Percentiles rank a stretch among this genome's conserved stretches.
Conservation (phyloP, 2,113 vertebrate genomes). For the Aphelocoma coerulescens region DNA sequence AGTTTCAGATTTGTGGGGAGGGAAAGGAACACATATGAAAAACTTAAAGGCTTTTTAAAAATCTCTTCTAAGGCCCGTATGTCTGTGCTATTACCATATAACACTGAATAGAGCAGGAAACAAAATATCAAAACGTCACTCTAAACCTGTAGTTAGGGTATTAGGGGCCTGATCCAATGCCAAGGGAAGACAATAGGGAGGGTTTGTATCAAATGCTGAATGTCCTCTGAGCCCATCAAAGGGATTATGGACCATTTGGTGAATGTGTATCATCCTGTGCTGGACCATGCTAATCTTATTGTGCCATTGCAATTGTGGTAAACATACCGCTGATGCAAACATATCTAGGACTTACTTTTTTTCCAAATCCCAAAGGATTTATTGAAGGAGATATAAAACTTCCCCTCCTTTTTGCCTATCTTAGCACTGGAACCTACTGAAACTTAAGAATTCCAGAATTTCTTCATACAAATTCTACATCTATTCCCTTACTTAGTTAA, state of each 20-base stretch:
- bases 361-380: not conserved
- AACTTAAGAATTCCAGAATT: not conserved
- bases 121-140: not conserved
- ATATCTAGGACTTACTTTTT: not conserved
- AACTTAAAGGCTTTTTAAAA: not conserved
- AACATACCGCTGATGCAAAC: not conserved
- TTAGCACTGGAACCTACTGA: not conserved
- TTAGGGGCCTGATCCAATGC: slow-evolving; percentile 9
- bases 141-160: slow-evolving; percentile 14
- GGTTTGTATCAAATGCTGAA: slow-evolving; percentile 45
- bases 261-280: slow-evolving; percentile 22
- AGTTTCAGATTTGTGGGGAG: not conserved
- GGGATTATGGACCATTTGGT: slow-evolving; percentile 32
- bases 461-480: not conserved
- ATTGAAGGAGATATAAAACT: not conserved
- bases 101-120: not conserved
- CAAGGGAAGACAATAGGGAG: slow-evolving; percentile 12
- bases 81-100: not conserved
- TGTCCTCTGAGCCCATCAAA: slow-evolving; percentile 41
- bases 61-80: not conserved
- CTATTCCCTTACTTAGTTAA: not conserved
- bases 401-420: not conserved
- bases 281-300: not conserved
- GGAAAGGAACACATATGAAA: not conserved
- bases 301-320: not conserved